These are phyloP conservation scores for Cyprinodon tularosa DNA, from an alignment of 2,113 vertebrate genomes.

Conservation along the genomic window DNA sequence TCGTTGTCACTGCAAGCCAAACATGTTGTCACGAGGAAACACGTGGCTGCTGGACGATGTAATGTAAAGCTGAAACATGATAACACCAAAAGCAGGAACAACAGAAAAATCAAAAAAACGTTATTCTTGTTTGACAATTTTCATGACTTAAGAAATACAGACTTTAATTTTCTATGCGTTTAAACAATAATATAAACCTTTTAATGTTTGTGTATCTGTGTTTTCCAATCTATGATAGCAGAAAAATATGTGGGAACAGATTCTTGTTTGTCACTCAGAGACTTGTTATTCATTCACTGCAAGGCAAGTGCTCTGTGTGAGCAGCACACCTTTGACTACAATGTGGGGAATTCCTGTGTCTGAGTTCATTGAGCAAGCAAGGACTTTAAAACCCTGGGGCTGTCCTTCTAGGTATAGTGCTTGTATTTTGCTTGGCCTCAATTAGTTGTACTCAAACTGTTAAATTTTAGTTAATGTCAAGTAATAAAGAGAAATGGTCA, in stretches of 20 bases:
- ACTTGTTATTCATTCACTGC: slow-evolving; percentile 7
- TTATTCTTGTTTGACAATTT: neutral
- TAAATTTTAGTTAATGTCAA: neutral
- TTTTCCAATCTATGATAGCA: neutral
- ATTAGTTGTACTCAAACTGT: neutral
- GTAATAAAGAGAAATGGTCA: neutral
- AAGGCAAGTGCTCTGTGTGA: slow-evolving; percentile 15
- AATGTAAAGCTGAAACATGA: slow-evolving; percentile 7
- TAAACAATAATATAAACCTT: neutral
- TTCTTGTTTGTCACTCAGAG: neutral
- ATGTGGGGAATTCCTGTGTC: slow-evolving; percentile 43
- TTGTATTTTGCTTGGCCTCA: neutral
- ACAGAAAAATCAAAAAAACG: neutral
- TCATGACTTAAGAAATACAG: too few species aligned
- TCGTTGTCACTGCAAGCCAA: neutral
- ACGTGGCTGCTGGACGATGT: slow-evolving; percentile 1
- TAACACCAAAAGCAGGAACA: neutral
- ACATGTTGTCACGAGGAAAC: slow-evolving; percentile 36
- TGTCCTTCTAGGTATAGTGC: neutral
- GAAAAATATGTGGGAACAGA: neutral
- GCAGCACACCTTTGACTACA: slow-evolving; percentile 18
- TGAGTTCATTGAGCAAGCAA: neutral
- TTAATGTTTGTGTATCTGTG: neutral
- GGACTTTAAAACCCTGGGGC: slow-evolving; percentile 6
- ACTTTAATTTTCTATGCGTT: neutral